Evolutionary conservation across 2,888 invertebrate genomes (phyloP).

Genomic region (Scaptomyza polygonia): DNA sequence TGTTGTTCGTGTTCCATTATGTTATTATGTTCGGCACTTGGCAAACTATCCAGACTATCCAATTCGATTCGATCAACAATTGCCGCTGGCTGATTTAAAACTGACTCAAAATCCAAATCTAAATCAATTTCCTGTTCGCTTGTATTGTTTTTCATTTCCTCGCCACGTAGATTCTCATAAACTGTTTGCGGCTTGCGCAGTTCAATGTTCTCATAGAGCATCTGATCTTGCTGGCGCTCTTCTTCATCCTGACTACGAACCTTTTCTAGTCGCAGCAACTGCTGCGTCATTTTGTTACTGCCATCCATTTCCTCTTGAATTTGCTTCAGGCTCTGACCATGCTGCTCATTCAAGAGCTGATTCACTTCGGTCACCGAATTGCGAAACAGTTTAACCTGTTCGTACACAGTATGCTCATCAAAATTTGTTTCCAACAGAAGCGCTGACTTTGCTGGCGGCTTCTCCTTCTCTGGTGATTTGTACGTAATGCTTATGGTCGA

Average conservation of each 20-base stretch:
- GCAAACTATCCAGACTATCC: constrained; percentile 79
- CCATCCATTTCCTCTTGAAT: constrained; percentile 66
- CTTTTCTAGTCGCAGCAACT: constrained; percentile 54
- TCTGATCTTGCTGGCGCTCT: constrained; percentile 67
- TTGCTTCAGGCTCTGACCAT: constrained; percentile 62
- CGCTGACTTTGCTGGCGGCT: constrained; percentile 64
- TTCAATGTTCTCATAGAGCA: constrained; percentile 84
- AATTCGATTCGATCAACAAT: constrained; percentile 68
- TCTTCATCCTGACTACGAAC: constrained; percentile 25
- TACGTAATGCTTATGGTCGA: constrained; percentile 91
- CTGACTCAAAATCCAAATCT: constrained; percentile 38
- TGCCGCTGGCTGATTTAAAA: constrained; percentile 39
- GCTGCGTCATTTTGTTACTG: constrained; percentile 58
- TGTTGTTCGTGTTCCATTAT: constrained; percentile 58
- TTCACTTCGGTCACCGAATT: constrained; percentile 91
- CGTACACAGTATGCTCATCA: constrained; percentile 87
- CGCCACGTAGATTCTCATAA: constrained; percentile 83
- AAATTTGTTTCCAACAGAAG: constrained; percentile 86
- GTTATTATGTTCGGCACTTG: constrained; percentile 47
- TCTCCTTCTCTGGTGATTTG: constrained; percentile 86
- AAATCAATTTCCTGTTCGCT: constrained; percentile 80
- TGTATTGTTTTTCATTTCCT: constrained; percentile 76
- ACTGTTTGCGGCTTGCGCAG: constrained; percentile 81
- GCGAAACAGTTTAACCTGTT: constrained; percentile 90
- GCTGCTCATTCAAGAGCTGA: constrained; percentile 85